A percentile compares a stretch with the other conserved stretches of the same genome.
Evolutionary conservation across 1,140 invertebrate genomes (phyloP).

Genomic region (Hycleus cichorii): DNA sequence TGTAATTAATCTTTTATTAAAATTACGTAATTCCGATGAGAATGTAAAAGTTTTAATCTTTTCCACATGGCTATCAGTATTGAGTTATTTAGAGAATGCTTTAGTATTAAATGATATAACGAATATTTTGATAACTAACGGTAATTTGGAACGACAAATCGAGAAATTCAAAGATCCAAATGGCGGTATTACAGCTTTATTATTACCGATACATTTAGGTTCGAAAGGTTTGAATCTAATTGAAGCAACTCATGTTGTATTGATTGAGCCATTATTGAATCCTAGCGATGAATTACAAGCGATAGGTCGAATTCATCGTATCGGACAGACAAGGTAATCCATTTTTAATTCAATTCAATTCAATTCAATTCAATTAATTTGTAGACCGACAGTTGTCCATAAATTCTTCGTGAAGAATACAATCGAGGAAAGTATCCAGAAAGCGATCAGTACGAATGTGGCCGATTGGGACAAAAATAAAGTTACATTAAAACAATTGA

Average conservation of each 20-base stretch:
- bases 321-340: conserved; percentile 59
- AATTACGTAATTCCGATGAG: conserved; percentile 49
- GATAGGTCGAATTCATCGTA: conserved; percentile 69
- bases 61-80: conserved; percentile 60
- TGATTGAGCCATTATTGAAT: conserved; percentile 71
- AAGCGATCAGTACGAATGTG: conserved; percentile 28
- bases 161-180: conserved; percentile 48
- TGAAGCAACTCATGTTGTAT: conserved; percentile 71
- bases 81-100: conserved; percentile 54
- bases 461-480: conserved; percentile 33
- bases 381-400: conserved; percentile 53
- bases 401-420: conserved; percentile 60
- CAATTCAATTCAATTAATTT: no score
- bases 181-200: conserved; percentile 52
- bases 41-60: conserved; percentile 65
- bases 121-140: conserved; percentile 16
- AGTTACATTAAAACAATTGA: conserved; percentile 30
- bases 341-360: no score
- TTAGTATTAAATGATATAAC: conserved; percentile 54
- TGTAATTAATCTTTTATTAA: conserved; percentile 53
- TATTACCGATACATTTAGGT: conserved; percentile 61
- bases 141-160: conserved; percentile 40
- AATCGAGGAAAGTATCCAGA: conserved; percentile 62
- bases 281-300: conserved; percentile 68
- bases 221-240: conserved; percentile 72